Evolutionary conservation across 2,888 invertebrate species (phyloP), one percentile per base, ranked within the genome.

Genomic region (Tholera decimalis): DNA sequence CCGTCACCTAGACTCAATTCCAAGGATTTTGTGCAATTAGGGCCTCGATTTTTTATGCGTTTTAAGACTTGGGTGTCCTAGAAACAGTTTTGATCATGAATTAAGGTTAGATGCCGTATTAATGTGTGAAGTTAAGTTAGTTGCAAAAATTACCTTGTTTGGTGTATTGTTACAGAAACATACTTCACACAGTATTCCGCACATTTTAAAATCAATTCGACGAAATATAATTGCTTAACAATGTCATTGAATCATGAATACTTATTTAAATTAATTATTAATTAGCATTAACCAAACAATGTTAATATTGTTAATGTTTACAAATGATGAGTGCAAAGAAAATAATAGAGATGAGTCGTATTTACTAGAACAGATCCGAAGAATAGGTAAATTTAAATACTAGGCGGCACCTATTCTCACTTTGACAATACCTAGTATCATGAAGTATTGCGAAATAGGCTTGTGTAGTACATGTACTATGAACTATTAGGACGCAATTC

Each of bases 31-130:
- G 75, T 57, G 66, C 82, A 84, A 84, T 97, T 96, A 1, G 97
- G 97, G 0, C 97, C 97, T 86, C 97, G 93, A 33, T 95, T 94
- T 67, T 83, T 82, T 62, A 97, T 91, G 41, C 92, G 87, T 50
- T 92, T 80, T 77, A 93, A 82, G 57, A 95, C 83, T 73, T 88
- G 50, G 22, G 80, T 72, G 85, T 96, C 93, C 96, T 81, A 39
- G 46, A 79, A 77, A 26, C 3, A 41, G 3, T 20, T 30, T 43
- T 44, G 5, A 4, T 85, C 39, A 63, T 22, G 54, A 30, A 53
- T 26, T 26, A 28, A 44, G 39, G 41, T 66, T 69, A 59, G 60
- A n/a, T n/a, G n/a, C n/a, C n/a, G n/a, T n/a, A n/a, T n/a, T n/a
- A n/a, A n/a, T n/a, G n/a, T n/a, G n/a, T n/a, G n/a, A n/a, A n/a